phyloP scores from a whole-genome alignment of 2,888 invertebrate species.

The Ophioninae sp. region DNA sequence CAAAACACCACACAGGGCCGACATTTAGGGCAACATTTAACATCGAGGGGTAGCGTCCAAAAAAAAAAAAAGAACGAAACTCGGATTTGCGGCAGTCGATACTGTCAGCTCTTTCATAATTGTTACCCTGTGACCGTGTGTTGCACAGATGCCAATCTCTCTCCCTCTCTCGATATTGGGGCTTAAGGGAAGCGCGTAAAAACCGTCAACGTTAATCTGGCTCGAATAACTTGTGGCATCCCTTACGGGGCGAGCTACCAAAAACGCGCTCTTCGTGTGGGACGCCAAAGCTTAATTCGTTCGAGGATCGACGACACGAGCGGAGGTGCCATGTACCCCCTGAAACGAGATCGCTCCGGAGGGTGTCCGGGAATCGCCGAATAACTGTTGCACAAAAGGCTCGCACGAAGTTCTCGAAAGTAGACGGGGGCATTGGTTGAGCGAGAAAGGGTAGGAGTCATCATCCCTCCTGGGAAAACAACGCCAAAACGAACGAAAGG shows the following conservation, averaged over 20 bases:
- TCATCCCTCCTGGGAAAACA: not conserved
- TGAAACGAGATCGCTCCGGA: not conserved
- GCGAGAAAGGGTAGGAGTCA: too few relatives aligned
- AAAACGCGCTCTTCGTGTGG: conserved; percentile 52
- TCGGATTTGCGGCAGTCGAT: conserved; percentile 9
- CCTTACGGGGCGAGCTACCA: conserved; percentile 29
- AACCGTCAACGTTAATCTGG: conserved; percentile 74
- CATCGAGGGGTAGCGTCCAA: conserved; percentile 33
- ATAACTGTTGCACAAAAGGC: conserved; percentile 14
- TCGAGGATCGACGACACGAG: conserved; percentile 70
- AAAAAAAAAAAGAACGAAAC: not conserved
- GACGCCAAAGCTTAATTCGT: conserved; percentile 76
- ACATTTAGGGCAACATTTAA: too few relatives aligned
- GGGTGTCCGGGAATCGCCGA: not conserved
- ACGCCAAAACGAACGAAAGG: not conserved
- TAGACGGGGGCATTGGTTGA: not conserved
- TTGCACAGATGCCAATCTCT: conserved; percentile 77
- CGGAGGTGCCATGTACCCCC: not conserved
- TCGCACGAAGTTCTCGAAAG: not conserved
- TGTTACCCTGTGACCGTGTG: conserved; percentile 63
- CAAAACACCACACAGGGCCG: too few relatives aligned
- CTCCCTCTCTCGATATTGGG: conserved; percentile 50
- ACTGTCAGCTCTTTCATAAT: conserved; percentile 24
- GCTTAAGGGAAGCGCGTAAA: conserved; percentile 67
- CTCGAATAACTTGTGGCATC: conserved; percentile 73